Evolutionary conservation across 2,888 invertebrate species (phyloP), one percentile per base, ranked within the genome.

Genomic region (Pycnomerus fuliginosus): DNA sequence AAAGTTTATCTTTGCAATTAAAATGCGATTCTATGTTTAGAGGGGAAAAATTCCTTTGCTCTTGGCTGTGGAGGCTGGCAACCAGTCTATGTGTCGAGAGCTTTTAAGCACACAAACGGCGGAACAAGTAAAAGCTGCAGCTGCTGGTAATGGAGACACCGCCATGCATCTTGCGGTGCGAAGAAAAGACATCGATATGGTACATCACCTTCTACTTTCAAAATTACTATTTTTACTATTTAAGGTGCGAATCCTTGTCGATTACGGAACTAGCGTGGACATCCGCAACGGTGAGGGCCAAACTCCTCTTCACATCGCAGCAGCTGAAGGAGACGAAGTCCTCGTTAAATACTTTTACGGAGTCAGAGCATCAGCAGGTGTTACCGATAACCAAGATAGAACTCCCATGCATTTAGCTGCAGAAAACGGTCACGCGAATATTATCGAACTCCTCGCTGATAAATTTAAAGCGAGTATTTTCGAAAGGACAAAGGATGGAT

Each of bases 321-420:
- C 97, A 2, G 90, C 91, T 20, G 91, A 93, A 67, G 98, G 98
- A 0, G 97, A 99, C 67, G 97, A 98, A 66, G 81, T 85, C 0
- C 76, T 97, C 50, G 87, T 98, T 28, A 97, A 97, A 71, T 94
- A 94, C 72, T 91, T 99, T 70, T 94, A 95, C 70, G 88, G 91
- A 32, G 90, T 93, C 39, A 83, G 94, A 59, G 98, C 97, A 8
- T 93, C 94, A 56, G 95, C 98, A 2, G 89, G 92, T 58, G 87
- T 97, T 58, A 83, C 89, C 41, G 98, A 99, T 73, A 91, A 93
- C 71, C 93, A 94, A 79, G 98, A 99, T 75, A 85, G 97, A 30
- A 96, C 96, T 1, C 95, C 98, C 0, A 90, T 98, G 81, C 97
- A 98, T 72, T 77, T 98, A 63, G 99, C 99, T 8, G 97, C 98